Evolutionary conservation across 2,797 vertebrate species (phyloP).

Genomic region (Diplodus sargus): DNA sequence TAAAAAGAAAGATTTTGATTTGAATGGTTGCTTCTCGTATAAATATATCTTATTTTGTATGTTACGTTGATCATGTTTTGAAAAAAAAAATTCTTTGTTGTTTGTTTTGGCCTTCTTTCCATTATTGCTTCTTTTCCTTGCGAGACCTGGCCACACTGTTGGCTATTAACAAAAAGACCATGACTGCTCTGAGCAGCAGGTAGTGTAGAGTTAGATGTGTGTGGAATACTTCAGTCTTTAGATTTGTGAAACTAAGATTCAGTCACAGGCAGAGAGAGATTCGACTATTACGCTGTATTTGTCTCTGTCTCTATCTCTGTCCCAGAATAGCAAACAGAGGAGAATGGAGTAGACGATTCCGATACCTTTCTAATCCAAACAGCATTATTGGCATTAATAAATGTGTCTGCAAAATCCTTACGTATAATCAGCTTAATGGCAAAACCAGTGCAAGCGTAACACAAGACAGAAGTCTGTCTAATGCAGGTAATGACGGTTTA

Average conservation of each 20-base stretch:
- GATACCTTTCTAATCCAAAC: constrained; percentile 69
- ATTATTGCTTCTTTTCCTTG: too few species aligned
- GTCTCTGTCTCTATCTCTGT: constrained; percentile 14
- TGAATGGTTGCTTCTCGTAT: too few species aligned
- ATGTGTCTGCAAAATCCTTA: constrained; percentile 57
- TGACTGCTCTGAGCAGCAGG: neutral
- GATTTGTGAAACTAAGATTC: constrained; percentile 6
- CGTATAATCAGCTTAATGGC: constrained; percentile 68
- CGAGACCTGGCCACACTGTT: neutral
- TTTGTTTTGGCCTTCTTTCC: too few species aligned
- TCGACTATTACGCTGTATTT: constrained; percentile 7
- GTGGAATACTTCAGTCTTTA: constrained; percentile 8
- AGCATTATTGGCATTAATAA: constrained; percentile 71
- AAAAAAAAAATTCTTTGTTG: too few species aligned
- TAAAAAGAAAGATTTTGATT: too few species aligned
- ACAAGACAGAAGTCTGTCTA: constrained; percentile 41
- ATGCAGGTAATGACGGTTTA: constrained; percentile 61
- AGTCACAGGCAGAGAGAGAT: constrained; percentile 2
- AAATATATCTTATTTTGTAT: too few species aligned
- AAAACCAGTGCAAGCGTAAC: constrained; percentile 50
- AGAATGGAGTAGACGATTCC: constrained; percentile 53
- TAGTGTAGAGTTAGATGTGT: neutral
- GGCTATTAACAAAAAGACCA: constrained; percentile 6
- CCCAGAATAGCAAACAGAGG: constrained; percentile 44
- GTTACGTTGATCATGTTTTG: too few species aligned